Conservation (phyloP, 1,140 invertebrate species). For the Drosophila micromelanica region DNA sequence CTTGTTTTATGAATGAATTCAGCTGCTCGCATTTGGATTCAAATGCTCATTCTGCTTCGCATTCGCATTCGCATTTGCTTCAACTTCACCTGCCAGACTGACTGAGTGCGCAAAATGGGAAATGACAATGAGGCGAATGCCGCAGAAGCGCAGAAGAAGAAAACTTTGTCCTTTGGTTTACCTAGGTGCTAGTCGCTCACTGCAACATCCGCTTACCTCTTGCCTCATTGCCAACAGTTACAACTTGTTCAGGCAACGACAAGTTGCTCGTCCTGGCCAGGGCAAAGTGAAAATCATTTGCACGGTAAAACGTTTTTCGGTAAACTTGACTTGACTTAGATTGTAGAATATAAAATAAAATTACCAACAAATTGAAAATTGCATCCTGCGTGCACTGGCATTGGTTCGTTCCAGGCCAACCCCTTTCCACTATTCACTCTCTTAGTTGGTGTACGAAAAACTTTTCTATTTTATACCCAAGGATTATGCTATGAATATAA, state of each 20-base stretch:
- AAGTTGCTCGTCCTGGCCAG: slow-evolving; percentile 29
- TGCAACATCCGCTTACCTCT: slow-evolving; percentile 26
- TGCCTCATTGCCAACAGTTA: slow-evolving; percentile 60
- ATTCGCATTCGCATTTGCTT: slow-evolving; percentile 13
- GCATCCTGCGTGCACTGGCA: slow-evolving; percentile 70
- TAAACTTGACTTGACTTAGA: slow-evolving; percentile 81
- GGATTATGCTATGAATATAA: slow-evolving; percentile 82
- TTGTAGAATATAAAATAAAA: slow-evolving; percentile 81
- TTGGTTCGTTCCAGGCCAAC: slow-evolving; percentile 10
- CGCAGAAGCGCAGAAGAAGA: slow-evolving; percentile 38
- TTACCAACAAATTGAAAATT: slow-evolving; percentile 82
- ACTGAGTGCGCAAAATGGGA: slow-evolving; percentile 33
- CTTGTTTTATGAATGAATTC: slow-evolving; percentile 75
- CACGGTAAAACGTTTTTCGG: slow-evolving; percentile 82
- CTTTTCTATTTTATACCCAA: slow-evolving; percentile 78
- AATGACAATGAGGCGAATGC: slow-evolving; percentile 60
- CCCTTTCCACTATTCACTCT: not conserved
- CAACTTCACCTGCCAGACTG: slow-evolving; percentile 40
- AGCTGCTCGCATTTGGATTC: slow-evolving; percentile 37
- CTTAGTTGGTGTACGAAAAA: slow-evolving; percentile 62
- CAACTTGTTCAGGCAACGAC: slow-evolving; percentile 56
- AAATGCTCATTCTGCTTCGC: slow-evolving; percentile 20
- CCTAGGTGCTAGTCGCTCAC: slow-evolving; percentile 15
- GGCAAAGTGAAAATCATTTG: slow-evolving; percentile 78
- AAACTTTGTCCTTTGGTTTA: slow-evolving; percentile 69